Conservation (phyloP, 2,888 invertebrate species). For the Monopis laevigella region DNA sequence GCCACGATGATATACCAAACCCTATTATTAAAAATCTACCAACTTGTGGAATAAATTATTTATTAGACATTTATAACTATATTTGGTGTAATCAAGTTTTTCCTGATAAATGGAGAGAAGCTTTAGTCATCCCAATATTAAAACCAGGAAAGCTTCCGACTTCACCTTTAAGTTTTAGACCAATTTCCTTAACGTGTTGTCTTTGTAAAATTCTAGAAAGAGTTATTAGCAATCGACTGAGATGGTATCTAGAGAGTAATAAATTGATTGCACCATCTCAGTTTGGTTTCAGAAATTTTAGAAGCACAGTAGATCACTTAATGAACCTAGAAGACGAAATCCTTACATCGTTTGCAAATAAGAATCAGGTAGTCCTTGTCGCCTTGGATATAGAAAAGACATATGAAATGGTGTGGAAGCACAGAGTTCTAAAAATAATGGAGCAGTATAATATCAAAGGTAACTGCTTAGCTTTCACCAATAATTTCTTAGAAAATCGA, state of each 20-base stretch:
- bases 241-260: slow-evolving; percentile 15
- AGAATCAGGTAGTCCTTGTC: slow-evolving; percentile 14
- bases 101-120: slow-evolving; percentile 18
- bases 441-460: slow-evolving; percentile 13
- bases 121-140: slow-evolving; percentile 18
- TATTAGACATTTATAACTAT: slow-evolving; percentile 7
- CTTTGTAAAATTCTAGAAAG: slow-evolving; percentile 18
- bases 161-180: slow-evolving; percentile 16
- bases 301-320: slow-evolving; percentile 17
- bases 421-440: slow-evolving; percentile 12
- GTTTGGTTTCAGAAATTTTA: slow-evolving; percentile 16
- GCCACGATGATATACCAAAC: slow-evolving; percentile 18
- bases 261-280: slow-evolving; percentile 13
- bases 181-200: slow-evolving; percentile 18
- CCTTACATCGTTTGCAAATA: slow-evolving; percentile 15
- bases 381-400: slow-evolving; percentile 18
- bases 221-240: slow-evolving; percentile 17
- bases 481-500: slow-evolving; percentile 13
- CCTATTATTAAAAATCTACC: slow-evolving; percentile 18
- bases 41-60: slow-evolving; percentile 12
- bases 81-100: slow-evolving; percentile 16
- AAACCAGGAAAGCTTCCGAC: slow-evolving; percentile 17
- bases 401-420: slow-evolving; percentile 20
- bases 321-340: slow-evolving; percentile 16
- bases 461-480: slow-evolving; percentile 13